A percentile compares a stretch with the other conserved stretches of the same genome.
phyloP scores from a whole-genome alignment of 2,888 invertebrate species.

The Meiosimyza decipiens region DNA sequence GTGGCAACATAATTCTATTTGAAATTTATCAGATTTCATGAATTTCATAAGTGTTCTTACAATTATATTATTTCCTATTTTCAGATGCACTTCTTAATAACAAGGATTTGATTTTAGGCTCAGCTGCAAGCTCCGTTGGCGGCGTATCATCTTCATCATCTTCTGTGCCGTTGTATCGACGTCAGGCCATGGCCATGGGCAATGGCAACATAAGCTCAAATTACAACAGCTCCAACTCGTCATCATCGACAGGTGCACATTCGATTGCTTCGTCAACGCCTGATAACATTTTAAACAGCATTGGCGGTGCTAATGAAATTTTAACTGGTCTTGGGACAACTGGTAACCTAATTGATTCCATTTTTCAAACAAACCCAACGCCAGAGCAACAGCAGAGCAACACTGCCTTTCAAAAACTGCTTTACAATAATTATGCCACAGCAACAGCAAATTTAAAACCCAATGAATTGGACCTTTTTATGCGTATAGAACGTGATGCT shows the following conservation, averaged over 20 bases:
- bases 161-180: slow-evolving; percentile 69
- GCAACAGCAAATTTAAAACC: slow-evolving; percentile 48
- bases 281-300: slow-evolving; percentile 51
- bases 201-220: slow-evolving; percentile 49
- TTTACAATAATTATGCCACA: slow-evolving; percentile 59
- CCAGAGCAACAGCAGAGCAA: slow-evolving; percentile 48
- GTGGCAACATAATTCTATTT: no score
- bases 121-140: slow-evolving; percentile 43
- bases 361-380: slow-evolving; percentile 56
- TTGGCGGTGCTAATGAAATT: slow-evolving; percentile 48
- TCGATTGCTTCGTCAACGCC: slow-evolving; percentile 54
- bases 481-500: slow-evolving; percentile 47
- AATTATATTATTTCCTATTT: not conserved
- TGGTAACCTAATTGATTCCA: slow-evolving; percentile 60
- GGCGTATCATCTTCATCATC: slow-evolving; percentile 46
- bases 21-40: no score
- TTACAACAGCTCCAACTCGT: slow-evolving; percentile 27
- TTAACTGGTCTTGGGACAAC: slow-evolving; percentile 52
- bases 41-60: not conserved
- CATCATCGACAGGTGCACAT: slow-evolving; percentile 39
- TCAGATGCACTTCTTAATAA: slow-evolving; percentile 49
- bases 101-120: slow-evolving; percentile 45
- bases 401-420: slow-evolving; percentile 49
- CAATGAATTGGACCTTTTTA: slow-evolving; percentile 60
- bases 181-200: slow-evolving; percentile 64